These are phyloP conservation scores for Sturnira hondurensis DNA, from an alignment of 2,113 vertebrate genomes.

Conservation along the genomic window DNA sequence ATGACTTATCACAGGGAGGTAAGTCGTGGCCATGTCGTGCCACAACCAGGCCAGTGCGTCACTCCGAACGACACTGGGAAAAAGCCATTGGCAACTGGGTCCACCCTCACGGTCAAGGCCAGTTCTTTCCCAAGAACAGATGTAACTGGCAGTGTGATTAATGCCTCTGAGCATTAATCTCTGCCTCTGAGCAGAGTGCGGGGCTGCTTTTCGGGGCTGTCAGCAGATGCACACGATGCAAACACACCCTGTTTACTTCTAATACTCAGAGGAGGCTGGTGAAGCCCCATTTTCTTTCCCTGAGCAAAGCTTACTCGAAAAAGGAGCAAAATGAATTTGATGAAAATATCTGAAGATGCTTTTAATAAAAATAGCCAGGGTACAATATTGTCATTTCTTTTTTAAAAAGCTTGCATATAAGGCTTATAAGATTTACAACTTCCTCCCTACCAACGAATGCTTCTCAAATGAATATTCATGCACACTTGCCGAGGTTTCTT, in stretches of 20 bases:
- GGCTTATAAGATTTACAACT: conserved; percentile 57
- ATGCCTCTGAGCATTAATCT: conserved; percentile 50
- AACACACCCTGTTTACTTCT: conserved; percentile 43
- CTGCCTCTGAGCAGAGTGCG: conserved; percentile 28
- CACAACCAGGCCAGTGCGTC: background rate
- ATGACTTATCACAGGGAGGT: conserved; percentile 49
- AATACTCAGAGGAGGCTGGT: background rate
- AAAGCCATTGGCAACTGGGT: conserved; percentile 57
- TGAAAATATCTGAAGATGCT: conserved; percentile 55
- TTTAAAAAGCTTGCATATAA: background rate
- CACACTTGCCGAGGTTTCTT: conserved; percentile 48
- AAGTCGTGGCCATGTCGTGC: background rate
- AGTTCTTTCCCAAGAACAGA: conserved; percentile 66
- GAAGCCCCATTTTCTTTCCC: background rate
- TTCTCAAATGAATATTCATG: conserved; percentile 76
- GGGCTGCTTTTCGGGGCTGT: conserved; percentile 61
- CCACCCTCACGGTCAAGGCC: conserved; percentile 48
- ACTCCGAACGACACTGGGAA: conserved; percentile 59
- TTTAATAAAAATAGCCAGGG: conserved; percentile 52
- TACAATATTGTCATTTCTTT: conserved; percentile 39
- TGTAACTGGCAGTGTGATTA: conserved; percentile 67
- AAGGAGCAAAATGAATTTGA: conserved; percentile 44
- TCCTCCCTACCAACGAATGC: conserved; percentile 28
- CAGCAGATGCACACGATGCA: conserved; percentile 63
- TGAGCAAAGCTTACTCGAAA: conserved; percentile 49